These are phyloP conservation scores for Mionectes olivaceus DNA, from an alignment of 2,797 vertebrate species.

Conservation along the genomic window DNA sequence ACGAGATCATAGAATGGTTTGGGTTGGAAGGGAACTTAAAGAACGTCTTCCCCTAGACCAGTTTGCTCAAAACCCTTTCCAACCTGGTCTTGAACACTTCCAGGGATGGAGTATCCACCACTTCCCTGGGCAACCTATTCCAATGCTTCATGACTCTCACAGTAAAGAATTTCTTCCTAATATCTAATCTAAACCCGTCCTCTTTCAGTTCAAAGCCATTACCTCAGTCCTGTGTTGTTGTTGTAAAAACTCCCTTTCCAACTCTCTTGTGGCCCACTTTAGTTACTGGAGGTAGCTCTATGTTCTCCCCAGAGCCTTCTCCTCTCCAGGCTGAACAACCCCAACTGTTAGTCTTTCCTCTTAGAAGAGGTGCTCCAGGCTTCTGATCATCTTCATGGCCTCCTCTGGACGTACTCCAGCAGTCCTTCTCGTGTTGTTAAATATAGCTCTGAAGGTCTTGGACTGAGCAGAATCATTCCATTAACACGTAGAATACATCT, in stretches of 20 bases:
- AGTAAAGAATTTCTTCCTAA: neutral
- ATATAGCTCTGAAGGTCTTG: neutral
- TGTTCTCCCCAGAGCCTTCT: neutral
- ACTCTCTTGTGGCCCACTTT: neutral
- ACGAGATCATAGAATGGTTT: neutral
- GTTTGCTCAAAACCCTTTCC: neutral
- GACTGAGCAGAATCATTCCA: neutral
- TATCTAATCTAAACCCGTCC: neutral
- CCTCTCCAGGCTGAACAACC: neutral
- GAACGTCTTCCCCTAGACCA: neutral
- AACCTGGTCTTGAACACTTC: accelerated
- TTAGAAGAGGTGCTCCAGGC: neutral
- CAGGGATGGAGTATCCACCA: neutral
- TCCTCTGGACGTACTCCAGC: neutral
- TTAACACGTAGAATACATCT: neutral
- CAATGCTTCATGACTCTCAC: neutral
- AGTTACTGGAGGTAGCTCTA: neutral
- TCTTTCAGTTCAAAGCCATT: neutral
- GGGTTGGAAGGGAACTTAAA: neutral
- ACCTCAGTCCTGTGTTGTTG: neutral
- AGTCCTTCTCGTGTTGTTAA: neutral
- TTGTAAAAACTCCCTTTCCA: neutral
- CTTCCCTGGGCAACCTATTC: neutral
- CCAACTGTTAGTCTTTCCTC: neutral
- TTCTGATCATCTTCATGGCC: neutral